Conservation (phyloP, 2,797 vertebrate genomes). For the Typhlichthys subterraneus region DNA sequence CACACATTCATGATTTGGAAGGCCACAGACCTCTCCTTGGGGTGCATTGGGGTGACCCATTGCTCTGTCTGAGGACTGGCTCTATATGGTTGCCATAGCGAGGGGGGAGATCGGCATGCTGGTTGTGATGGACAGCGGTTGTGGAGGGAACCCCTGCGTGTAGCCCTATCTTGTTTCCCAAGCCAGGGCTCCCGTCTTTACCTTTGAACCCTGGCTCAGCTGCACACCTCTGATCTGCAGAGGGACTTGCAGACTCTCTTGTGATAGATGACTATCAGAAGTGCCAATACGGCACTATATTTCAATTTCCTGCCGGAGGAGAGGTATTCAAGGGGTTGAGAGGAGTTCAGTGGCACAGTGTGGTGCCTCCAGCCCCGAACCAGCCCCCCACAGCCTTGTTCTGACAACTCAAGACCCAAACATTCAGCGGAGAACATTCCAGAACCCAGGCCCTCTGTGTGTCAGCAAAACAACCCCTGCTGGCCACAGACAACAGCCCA, state of each 20-base stretch:
- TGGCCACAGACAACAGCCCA: constrained; percentile 23
- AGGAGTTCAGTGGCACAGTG: constrained; percentile 91
- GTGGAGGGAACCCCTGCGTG: constrained; percentile 47
- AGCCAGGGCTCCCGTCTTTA: constrained; percentile 54
- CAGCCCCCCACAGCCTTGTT: constrained; percentile 68
- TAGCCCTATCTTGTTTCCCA: constrained; percentile 54
- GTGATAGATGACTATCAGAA: constrained; percentile 88
- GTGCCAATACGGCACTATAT: constrained; percentile 89
- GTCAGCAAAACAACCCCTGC: constrained; percentile 64
- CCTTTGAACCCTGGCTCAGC: constrained; percentile 73
- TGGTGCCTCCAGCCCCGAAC: constrained; percentile 81
- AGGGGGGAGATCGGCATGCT: constrained; percentile 15
- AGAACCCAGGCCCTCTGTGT: constrained; percentile 56
- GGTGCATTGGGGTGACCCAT: constrained; percentile 13
- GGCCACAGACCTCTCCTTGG: constrained; percentile 10
- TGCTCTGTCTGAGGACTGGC: constrained; percentile 23
- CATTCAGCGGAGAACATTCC: constrained; percentile 86
- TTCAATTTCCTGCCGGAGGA: constrained; percentile 91
- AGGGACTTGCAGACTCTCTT: constrained; percentile 69
- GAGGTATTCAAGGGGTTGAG: constrained; percentile 89
- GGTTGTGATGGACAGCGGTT: constrained; percentile 44
- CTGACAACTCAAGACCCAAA: constrained; percentile 83
- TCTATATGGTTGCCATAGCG: not conserved
- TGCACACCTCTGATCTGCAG: constrained; percentile 69
- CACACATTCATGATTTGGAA: constrained; percentile 17